Evolutionary conservation across 2,113 vertebrate species (phyloP).

Genomic region (Odocoileus hemionus): DNA sequence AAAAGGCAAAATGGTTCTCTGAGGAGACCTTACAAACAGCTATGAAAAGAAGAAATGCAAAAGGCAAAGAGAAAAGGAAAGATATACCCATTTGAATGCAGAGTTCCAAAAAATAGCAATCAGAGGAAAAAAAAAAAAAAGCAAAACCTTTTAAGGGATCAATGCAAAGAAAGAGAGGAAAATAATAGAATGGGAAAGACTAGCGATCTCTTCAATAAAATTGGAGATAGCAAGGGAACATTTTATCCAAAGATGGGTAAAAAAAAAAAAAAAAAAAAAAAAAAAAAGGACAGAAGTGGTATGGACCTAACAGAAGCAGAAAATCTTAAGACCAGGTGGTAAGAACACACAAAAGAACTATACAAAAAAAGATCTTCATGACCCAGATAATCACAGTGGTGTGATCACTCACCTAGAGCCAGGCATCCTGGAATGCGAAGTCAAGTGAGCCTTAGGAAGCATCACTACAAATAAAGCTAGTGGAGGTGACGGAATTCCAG

Average conservation of each 20-base stretch:
- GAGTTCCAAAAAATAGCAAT: neutral
- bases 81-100: neutral
- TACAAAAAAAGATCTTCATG: neutral
- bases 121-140: fast-evolving
- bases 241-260: neutral
- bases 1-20: neutral
- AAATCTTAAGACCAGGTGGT: neutral
- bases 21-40: neutral
- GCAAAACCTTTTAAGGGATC: neutral
- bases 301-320: neutral
- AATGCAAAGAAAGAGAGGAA: neutral
- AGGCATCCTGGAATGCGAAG: neutral
- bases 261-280: neutral
- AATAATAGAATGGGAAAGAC: neutral
- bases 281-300: neutral
- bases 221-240: neutral
- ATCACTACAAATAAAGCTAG: neutral
- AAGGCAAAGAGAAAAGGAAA: neutral
- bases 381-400: neutral
- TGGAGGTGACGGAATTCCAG: neutral
- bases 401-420: neutral
- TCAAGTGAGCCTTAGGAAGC: neutral
- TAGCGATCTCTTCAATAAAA: neutral
- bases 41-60: neutral
- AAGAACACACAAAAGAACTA: neutral